These are phyloP conservation scores for Chelonoidis abingdonii DNA, from an alignment of 2,113 vertebrate genomes.

Conservation along the genomic window DNA sequence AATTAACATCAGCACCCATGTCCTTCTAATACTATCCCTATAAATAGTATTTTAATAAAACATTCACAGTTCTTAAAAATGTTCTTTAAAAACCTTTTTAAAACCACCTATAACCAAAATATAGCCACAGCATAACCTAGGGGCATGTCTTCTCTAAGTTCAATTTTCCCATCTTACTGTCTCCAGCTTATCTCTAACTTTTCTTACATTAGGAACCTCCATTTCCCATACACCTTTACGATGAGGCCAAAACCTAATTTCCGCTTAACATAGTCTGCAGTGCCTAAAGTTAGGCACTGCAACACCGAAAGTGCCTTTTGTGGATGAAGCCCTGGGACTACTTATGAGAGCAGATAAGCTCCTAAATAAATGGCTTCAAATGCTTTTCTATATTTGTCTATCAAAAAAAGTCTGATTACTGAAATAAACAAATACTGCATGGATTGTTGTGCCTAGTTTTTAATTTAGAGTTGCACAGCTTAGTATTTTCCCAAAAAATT, in stretches of 20 bases:
- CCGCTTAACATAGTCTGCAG: not conserved
- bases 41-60: not conserved
- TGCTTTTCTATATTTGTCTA: not conserved
- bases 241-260: not conserved
- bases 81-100: not conserved
- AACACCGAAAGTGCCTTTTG: not conserved
- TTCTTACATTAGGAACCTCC: not conserved
- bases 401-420: slow-evolving; percentile 18
- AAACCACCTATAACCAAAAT: not conserved
- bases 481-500: slow-evolving; percentile 43
- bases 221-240: not conserved
- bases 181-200: not conserved
- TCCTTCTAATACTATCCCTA: not conserved
- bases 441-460: slow-evolving; percentile 20
- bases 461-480: slow-evolving; percentile 27
- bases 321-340: not conserved
- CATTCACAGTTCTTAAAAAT: not conserved
- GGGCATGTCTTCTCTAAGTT: not conserved
- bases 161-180: not conserved
- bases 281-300: not conserved
- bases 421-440: not conserved
- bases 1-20: not conserved
- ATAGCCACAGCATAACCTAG: not conserved
- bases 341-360: not conserved
- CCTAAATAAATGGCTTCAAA: not conserved